Evolutionary conservation across 2,888 invertebrate genomes (phyloP).

Genomic region (Caradrina kadenii): DNA sequence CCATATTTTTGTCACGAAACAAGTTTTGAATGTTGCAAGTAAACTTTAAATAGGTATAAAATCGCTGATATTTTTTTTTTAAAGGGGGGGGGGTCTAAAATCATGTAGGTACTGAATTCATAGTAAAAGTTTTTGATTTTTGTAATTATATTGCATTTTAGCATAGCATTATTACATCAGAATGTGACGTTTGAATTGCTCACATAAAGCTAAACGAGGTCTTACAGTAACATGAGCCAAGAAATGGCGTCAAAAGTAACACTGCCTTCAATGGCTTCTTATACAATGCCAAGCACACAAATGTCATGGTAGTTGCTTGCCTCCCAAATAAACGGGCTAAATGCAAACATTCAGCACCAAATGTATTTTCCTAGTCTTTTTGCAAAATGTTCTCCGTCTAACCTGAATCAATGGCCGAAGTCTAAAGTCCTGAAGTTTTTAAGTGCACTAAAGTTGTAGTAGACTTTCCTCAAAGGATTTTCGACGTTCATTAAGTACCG

Average conservation of each 20-base stretch:
- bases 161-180: background rate
- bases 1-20: no score
- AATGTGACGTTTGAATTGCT: slow-evolving; percentile 21
- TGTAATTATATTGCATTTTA: background rate
- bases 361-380: slow-evolving; percentile 44
- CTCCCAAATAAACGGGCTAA: slow-evolving; percentile 35
- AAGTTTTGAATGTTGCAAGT: no score
- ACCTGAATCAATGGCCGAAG: slow-evolving; percentile 37
- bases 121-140: background rate
- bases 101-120: no score
- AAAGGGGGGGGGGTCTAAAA: no score
- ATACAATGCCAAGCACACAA: slow-evolving; percentile 57
- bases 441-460: slow-evolving; percentile 62
- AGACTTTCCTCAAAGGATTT: slow-evolving; percentile 56
- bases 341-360: slow-evolving; percentile 40
- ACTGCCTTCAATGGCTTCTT: slow-evolving; percentile 44
- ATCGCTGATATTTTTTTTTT: no score
- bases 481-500: slow-evolving; percentile 58
- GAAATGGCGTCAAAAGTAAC: slow-evolving; percentile 44
- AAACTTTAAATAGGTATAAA: no score
- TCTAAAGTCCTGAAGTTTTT: slow-evolving; percentile 52
- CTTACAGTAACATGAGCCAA: slow-evolving; percentile 45
- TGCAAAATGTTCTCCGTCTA: slow-evolving; percentile 20
- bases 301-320: slow-evolving; percentile 32
- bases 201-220: slow-evolving; percentile 50